phyloP scores from a whole-genome alignment of 1,140 invertebrate genomes.

The Acromyrmex echinatior region DNA sequence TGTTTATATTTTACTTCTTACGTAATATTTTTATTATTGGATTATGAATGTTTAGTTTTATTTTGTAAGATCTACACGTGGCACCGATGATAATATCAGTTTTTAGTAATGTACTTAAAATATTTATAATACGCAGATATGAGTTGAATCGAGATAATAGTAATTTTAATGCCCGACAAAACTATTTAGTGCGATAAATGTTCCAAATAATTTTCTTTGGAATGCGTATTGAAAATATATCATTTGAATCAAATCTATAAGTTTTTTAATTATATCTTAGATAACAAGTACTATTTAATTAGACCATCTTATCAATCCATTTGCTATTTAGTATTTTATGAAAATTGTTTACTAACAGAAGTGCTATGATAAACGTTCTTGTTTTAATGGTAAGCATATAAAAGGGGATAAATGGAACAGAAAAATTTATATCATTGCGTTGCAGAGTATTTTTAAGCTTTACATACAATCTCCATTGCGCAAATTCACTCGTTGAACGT shows the following conservation, averaged over 20 bases:
- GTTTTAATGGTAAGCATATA: neutral
- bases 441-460: neutral
- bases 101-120: constrained; percentile 8
- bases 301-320: neutral
- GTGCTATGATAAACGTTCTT: neutral
- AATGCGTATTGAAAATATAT: neutral
- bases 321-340: neutral
- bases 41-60: neutral
- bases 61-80: neutral
- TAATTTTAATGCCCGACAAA: neutral
- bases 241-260: neutral
- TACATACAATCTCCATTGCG: constrained; percentile 22
- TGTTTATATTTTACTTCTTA: neutral
- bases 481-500: neutral
- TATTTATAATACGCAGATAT: neutral
- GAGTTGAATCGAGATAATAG: neutral
- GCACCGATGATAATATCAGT: neutral
- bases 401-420: neutral
- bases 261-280: neutral
- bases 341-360: constrained; percentile 10
- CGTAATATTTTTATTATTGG: neutral
- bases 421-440: neutral
- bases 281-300: neutral
- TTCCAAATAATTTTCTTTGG: neutral
- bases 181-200: constrained; percentile 1